Evolutionary conservation across 2,797 vertebrate genomes (phyloP).

Genomic region (Muscicapa comitata): DNA sequence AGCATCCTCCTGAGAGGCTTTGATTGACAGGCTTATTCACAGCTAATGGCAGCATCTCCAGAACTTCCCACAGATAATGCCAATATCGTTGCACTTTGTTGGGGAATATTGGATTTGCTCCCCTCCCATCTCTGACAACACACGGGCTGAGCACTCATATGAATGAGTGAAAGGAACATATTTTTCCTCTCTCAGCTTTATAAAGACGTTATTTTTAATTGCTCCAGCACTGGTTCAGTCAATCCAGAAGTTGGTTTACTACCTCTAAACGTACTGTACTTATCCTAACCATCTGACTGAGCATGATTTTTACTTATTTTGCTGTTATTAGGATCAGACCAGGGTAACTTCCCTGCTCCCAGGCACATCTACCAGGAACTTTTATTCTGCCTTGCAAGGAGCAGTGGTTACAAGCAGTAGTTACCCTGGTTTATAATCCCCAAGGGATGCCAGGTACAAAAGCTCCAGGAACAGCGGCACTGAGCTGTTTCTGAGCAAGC

Average conservation of each 20-base stretch:
- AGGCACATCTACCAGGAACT: background rate
- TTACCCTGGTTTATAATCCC: background rate
- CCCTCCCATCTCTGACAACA: background rate
- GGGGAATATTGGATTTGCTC: background rate
- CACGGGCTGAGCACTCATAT: background rate
- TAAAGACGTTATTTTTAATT: background rate
- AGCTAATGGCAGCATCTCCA: constrained; percentile 15
- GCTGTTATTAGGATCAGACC: background rate
- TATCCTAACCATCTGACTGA: background rate
- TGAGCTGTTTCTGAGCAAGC: background rate
- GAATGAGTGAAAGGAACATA: background rate
- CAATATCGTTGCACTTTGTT: background rate
- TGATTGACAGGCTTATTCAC: constrained; percentile 20
- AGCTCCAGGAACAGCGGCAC: background rate
- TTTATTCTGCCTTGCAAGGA: background rate
- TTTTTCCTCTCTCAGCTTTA: background rate
- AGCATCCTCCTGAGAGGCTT: background rate
- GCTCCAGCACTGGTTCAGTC: background rate
- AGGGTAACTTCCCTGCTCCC: background rate
- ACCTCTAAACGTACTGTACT: background rate
- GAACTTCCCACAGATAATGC: constrained; percentile 25
- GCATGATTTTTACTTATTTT: background rate
- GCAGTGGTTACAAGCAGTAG: background rate
- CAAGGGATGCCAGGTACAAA: background rate
- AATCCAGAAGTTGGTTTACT: background rate